phyloP scores from a whole-genome alignment of 2,113 vertebrate genomes.

The Scomber colias region DNA sequence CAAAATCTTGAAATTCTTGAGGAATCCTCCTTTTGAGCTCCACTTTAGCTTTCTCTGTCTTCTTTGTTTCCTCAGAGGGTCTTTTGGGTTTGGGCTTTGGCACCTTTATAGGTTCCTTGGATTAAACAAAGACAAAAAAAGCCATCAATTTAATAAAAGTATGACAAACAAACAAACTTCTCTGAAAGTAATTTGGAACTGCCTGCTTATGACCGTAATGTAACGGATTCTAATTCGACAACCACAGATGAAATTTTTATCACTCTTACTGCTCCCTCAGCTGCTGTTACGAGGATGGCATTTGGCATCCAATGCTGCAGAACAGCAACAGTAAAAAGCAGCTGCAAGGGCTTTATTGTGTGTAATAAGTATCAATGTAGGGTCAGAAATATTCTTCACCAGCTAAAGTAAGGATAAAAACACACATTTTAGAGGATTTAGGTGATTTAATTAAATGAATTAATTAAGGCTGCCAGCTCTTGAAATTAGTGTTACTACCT shows the following conservation, averaged over 20 bases:
- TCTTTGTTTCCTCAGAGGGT: slow-evolving; percentile 79
- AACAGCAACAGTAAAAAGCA: not conserved
- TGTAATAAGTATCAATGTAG: not conserved
- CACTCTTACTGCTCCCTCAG: not conserved
- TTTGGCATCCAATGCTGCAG: slow-evolving; percentile 7
- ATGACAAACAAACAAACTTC: not conserved
- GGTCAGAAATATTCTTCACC: not conserved
- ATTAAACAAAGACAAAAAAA: slow-evolving; percentile 35
- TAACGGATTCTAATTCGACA: not conserved
- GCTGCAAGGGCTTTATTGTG: not conserved
- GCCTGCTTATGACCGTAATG: not conserved
- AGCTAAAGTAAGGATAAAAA: not conserved
- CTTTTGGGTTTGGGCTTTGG: slow-evolving; percentile 90
- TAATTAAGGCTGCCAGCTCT: not conserved
- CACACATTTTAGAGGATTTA: too few relatives aligned
- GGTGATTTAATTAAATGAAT: not conserved
- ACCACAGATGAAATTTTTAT: not conserved
- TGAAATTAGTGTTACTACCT: slow-evolving; percentile 78
- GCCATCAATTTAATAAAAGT: not conserved
- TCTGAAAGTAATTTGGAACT: not conserved
- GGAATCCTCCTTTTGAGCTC: slow-evolving; percentile 86
- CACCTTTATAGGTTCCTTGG: slow-evolving; percentile 92
- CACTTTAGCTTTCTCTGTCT: slow-evolving; percentile 85
- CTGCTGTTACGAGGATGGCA: not conserved
- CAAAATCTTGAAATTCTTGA: slow-evolving; percentile 88